Percentiles rank a stretch among this genome's conserved stretches.
Conservation (phyloP, 2,888 invertebrate species). For the Tigriopus californicus region DNA sequence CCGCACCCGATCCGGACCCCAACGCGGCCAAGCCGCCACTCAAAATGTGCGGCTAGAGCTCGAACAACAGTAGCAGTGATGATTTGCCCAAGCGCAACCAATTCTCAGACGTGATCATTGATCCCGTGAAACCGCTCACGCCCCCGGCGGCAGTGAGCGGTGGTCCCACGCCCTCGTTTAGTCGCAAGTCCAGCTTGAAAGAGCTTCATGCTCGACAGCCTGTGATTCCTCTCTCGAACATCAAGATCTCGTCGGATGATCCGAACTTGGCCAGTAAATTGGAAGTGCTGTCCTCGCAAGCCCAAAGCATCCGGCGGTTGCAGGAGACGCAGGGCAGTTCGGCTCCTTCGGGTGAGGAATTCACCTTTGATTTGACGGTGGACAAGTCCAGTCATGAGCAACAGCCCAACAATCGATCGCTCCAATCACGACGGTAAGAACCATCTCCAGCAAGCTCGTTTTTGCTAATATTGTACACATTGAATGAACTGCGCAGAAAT, state of each 20-base stretch:
- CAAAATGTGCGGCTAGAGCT: neutral
- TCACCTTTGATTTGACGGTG: no score
- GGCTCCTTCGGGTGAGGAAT: no score
- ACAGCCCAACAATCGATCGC: no score
- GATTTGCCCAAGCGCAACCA: neutral
- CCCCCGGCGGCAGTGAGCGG: neutral
- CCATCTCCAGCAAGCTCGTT: no score
- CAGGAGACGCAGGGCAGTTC: no score
- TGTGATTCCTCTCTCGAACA: conserved; percentile 5
- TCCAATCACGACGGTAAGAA: no score
- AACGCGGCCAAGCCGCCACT: neutral
- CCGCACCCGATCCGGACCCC: neutral
- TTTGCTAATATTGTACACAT: no score
- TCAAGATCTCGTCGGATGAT: conserved; percentile 12
- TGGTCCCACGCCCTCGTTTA: neutral
- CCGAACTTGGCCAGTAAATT: conserved; percentile 10
- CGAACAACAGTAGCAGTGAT: neutral
- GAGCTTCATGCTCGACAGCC: neutral
- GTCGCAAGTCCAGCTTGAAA: neutral
- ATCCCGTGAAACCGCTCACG: neutral
- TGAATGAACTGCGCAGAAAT: no score
- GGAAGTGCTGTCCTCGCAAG: conserved; percentile 3
- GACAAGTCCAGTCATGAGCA: no score
- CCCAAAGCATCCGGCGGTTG: neutral
- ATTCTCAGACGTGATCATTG: conserved; percentile 15